A percentile compares a stretch with the other conserved stretches of the same genome.
These are phyloP conservation scores for Anhinga anhinga DNA, from an alignment of 2,113 vertebrate species.

Conservation along the genomic window DNA sequence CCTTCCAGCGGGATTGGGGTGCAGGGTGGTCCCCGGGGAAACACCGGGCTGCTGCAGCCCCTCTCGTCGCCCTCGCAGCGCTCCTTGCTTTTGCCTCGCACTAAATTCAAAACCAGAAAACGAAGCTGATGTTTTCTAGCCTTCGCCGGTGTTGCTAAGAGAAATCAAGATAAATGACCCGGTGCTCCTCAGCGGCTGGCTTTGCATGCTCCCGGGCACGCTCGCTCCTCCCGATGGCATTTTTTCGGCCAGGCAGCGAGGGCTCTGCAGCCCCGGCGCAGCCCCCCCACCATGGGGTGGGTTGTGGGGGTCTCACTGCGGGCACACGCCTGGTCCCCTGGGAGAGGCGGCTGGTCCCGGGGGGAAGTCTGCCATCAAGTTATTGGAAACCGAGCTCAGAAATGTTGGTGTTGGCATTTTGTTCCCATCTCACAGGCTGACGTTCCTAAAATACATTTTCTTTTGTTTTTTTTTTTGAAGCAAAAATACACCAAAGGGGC, in stretches of 20 bases:
- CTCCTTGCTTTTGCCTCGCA: neutral
- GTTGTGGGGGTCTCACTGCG: neutral
- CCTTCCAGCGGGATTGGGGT: neutral
- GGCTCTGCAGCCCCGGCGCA: neutral
- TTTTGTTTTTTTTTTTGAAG: neutral
- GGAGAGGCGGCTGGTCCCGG: neutral
- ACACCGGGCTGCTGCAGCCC: neutral
- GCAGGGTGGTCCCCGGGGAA: neutral
- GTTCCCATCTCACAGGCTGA: neutral
- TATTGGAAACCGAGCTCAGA: neutral
- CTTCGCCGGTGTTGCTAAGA: slow-evolving; percentile 26
- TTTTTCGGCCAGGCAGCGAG: neutral
- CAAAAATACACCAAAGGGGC: neutral
- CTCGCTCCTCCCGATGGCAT: neutral
- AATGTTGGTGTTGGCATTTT: neutral
- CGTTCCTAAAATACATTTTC: neutral
- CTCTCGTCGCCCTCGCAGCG: accelerated
- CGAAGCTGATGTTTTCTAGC: slow-evolving; percentile 12
- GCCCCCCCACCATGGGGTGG: neutral
- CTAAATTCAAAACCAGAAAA: slow-evolving; percentile 42
- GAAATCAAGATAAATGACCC: slow-evolving; percentile 63
- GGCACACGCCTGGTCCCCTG: neutral
- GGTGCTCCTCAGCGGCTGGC: neutral
- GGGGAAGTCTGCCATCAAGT: neutral
- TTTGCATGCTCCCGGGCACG: neutral